Base-by-base conservation (phyloP, 2,888 invertebrate species). In the Crematogaster levior region DNA sequence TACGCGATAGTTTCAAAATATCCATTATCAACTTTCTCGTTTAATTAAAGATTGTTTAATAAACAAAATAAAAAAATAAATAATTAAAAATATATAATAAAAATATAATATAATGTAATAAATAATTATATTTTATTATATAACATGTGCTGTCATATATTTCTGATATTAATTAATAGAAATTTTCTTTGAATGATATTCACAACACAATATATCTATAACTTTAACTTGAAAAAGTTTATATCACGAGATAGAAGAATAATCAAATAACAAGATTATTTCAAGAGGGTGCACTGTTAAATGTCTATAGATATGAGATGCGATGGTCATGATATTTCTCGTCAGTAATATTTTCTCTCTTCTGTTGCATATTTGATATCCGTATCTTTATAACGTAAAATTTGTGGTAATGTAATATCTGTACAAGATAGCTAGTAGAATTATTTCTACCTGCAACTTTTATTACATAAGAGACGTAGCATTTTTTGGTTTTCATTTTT, bases 1-100 rank as follows among this genome's bases (percentile, higher is more conserved):
- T 24, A 27, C 84, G 84, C 43, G 79, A 85, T 12, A 83, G 72
- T n/a, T 63, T 43, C 9, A 87, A 24, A n/a, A 75, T 30, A 12
- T 60, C 43, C 86, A 88, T 74, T 61, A 46, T 46, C 1, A 30
- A 1, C 27, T 27, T 4, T 21, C 6, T 37, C 3, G 5, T 30
- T 72, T 27, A 30, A 27, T 58, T 58, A 73, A n/a, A 12, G 21
- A 60, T n/a, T n/a, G n/a, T n/a, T n/a, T n/a, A n/a, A 21, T 34
- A 48, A 10, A n/a, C 7, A 51, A 68, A 30, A 21, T 21, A 30
- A n/a, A n/a, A n/a, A n/a, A n/a, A n/a, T n/a, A n/a, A n/a, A n/a
- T n/a, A n/a, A n/a, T n/a, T n/a, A n/a, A n/a, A n/a, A n/a, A n/a
- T n/a, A n/a, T n/a, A n/a, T n/a, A n/a, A n/a, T n/a, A n/a, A n/a